Percentiles rank a stretch among this genome's conserved stretches.
Evolutionary conservation across 2,888 invertebrate species (phyloP).

Genomic region (Harmothoe impar): DNA sequence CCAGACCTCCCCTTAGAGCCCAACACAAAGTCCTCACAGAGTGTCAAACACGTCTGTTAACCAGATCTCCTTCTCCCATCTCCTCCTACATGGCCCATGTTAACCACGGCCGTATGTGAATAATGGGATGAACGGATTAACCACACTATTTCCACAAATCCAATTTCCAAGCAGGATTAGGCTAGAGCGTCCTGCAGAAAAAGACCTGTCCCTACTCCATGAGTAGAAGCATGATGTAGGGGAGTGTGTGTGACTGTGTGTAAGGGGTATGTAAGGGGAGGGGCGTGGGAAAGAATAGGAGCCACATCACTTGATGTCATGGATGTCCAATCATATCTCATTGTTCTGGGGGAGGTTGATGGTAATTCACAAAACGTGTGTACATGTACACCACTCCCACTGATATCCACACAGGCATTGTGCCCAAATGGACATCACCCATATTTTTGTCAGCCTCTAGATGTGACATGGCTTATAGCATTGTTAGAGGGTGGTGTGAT

Average conservation of each 20-base stretch:
- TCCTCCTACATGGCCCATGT: neutral
- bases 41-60: slow-evolving; percentile 12
- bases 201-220: neutral
- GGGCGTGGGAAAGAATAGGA: slow-evolving; percentile 17
- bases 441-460: neutral
- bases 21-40: neutral
- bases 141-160: slow-evolving; percentile 38
- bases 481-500: no score
- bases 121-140: slow-evolving; percentile 53
- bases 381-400: neutral
- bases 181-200: slow-evolving; percentile 22
- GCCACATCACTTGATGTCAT: neutral
- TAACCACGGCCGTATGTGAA: slow-evolving; percentile 52
- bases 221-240: neutral
- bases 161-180: slow-evolving; percentile 56
- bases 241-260: neutral
- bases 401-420: neutral
- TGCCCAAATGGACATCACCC: neutral
- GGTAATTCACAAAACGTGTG: neutral
- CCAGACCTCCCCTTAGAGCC: no score
- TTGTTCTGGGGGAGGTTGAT: neutral
- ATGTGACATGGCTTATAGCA: neutral
- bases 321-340: slow-evolving; percentile 6
- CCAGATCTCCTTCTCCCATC: neutral
- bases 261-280: neutral